phyloP scores from a whole-genome alignment of 2,113 vertebrate genomes.

The Gymnarchus niloticus region DNA sequence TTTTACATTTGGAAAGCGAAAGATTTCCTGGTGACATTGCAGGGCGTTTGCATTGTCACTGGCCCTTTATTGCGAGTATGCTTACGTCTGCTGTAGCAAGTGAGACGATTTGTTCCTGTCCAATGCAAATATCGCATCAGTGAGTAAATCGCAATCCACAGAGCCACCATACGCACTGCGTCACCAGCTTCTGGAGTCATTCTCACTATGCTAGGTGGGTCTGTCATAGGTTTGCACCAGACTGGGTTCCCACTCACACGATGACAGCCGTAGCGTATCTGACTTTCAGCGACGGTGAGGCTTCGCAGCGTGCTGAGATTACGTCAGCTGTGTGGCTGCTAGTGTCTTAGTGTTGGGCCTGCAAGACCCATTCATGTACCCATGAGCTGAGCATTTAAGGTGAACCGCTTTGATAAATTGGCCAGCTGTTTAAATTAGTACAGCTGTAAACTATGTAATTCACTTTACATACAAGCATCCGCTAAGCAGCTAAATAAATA shows the following conservation, averaged over 20 bases:
- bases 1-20: background rate
- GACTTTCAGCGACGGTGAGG: background rate
- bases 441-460: background rate
- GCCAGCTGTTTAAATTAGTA: background rate
- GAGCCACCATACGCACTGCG: background rate
- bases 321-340: background rate
- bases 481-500: slow-evolving; percentile 13
- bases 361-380: background rate
- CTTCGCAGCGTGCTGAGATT: background rate
- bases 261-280: background rate
- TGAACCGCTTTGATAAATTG: background rate
- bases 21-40: background rate
- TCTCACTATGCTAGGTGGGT: background rate
- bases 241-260: background rate
- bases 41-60: background rate
- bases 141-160: background rate
- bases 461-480: background rate
- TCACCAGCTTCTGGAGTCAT: background rate
- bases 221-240: background rate
- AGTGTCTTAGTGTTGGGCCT: slow-evolving; percentile 49
- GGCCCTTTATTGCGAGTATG: background rate
- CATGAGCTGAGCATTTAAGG: background rate
- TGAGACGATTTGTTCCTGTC: background rate
- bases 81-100: background rate
- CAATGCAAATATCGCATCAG: background rate